Evolutionary conservation across 2,797 vertebrate species (phyloP).

Genomic region (Spinus olivaceus): DNA sequence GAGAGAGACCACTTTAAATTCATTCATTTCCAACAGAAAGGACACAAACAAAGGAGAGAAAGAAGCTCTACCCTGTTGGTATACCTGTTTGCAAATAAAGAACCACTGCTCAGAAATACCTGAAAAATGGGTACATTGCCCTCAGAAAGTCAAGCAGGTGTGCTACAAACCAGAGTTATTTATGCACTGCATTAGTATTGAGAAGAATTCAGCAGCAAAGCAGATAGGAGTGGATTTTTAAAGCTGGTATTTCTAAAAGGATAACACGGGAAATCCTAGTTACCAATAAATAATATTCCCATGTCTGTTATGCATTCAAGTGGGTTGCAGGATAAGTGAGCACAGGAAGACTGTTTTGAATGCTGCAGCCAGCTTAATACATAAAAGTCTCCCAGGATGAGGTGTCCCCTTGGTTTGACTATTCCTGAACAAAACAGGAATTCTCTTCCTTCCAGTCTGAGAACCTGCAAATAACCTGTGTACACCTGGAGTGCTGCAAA

Average conservation of each 20-base stretch:
- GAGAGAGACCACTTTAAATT: not conserved
- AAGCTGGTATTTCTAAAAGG: not conserved
- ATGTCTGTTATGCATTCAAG: not conserved
- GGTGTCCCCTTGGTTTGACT: not conserved
- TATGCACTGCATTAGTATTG: not conserved
- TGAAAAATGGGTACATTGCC: not conserved
- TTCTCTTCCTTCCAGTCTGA: not conserved
- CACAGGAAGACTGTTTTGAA: not conserved
- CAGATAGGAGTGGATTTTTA: not conserved
- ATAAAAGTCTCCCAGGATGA: not conserved
- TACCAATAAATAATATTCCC: not conserved
- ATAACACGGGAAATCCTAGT: not conserved
- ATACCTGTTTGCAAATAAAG: not conserved
- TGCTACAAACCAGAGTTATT: not conserved
- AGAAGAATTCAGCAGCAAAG: not conserved
- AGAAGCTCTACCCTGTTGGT: not conserved
- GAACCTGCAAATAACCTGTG: not conserved
- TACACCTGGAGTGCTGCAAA: not conserved
- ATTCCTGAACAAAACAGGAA: not conserved
- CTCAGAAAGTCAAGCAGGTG: not conserved
- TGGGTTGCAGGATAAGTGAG: not conserved
- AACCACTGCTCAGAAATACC: not conserved
- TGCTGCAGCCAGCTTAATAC: not conserved
- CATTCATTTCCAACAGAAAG: not conserved
- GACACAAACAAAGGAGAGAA: not conserved